These are phyloP conservation scores for honey bee (Apis mellifera) DNA, from an alignment of 1,140 invertebrate species.

Conservation along the genomic window DNA sequence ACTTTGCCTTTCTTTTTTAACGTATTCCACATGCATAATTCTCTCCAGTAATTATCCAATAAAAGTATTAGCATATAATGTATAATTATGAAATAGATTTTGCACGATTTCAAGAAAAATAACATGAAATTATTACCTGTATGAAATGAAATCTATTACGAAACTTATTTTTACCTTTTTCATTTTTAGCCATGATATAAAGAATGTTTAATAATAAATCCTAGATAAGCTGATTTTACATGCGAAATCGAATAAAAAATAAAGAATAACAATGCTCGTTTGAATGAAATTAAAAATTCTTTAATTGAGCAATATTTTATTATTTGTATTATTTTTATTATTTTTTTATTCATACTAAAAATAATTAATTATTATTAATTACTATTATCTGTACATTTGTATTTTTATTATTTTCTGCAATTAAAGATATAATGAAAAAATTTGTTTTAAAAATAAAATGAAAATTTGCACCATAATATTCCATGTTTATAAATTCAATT, in stretches of 20 bases:
- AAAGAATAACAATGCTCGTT: not conserved
- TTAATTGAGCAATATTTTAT: too few species aligned
- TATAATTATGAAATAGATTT: constrained; percentile 24
- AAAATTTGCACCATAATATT: too few species aligned
- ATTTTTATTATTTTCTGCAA: not conserved
- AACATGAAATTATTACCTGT: not conserved
- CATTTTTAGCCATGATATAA: not conserved
- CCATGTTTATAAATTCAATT: too few species aligned
- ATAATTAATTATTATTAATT: not conserved
- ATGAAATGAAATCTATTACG: not conserved
- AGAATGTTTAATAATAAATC: not conserved
- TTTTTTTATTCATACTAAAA: too few species aligned
- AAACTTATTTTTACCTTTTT: not conserved
- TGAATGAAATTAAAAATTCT: not conserved
- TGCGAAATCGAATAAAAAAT: not conserved
- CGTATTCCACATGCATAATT: not conserved
- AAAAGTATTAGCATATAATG: constrained; percentile 24
- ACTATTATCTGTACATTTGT: not conserved
- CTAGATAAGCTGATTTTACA: not conserved
- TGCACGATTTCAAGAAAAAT: constrained; percentile 3
- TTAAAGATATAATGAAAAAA: too few species aligned
- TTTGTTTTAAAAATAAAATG: too few species aligned
- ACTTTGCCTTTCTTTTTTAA: not conserved
- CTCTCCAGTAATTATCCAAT: constrained; percentile 12
- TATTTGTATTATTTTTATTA: too few species aligned